phyloP scores from a whole-genome alignment of 2,797 vertebrate genomes.

The Aulostomus chinensis region DNA sequence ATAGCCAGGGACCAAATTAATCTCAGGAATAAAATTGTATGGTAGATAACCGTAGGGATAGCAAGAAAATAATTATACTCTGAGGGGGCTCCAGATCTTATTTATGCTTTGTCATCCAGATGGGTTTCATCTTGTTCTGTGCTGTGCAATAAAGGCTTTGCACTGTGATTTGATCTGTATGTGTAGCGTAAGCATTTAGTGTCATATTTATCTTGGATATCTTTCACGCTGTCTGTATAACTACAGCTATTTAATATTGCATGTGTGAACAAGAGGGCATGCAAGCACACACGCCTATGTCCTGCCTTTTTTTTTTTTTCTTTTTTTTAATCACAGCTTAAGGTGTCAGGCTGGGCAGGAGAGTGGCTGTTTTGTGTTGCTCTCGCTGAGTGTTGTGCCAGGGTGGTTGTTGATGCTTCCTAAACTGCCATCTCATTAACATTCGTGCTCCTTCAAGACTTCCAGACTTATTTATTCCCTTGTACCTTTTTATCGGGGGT shows the following conservation, averaged over 20 bases:
- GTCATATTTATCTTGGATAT: conserved; percentile 3
- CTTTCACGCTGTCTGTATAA: conserved; percentile 4
- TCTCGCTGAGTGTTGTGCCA: conserved; percentile 35
- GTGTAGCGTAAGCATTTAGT: conserved; percentile 16
- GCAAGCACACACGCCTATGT: conserved; percentile 8
- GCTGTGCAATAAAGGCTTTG: conserved; percentile 41
- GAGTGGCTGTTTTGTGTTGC: conserved; percentile 29
- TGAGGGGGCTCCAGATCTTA: conserved; percentile 50
- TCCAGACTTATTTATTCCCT: conserved; percentile 48
- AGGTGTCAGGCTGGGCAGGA: conserved; percentile 44
- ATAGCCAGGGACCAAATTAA: conserved; percentile 63
- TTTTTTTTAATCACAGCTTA: conserved; percentile 17
- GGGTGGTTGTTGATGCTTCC: conserved; percentile 39
- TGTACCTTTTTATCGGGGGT: conserved; percentile 26
- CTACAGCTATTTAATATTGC: neutral
- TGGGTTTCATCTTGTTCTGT: conserved; percentile 54
- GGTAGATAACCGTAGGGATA: conserved; percentile 28
- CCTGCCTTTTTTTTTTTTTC: conserved; percentile 1
- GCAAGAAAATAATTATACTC: conserved; percentile 30
- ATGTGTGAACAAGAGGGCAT: conserved; percentile 9
- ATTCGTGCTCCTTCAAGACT: conserved; percentile 51
- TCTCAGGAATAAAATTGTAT: conserved; percentile 52
- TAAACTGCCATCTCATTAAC: conserved; percentile 60
- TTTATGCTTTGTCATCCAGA: conserved; percentile 77
- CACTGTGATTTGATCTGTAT: conserved; percentile 13